Percentiles rank a stretch among this genome's conserved stretches.
phyloP scores from a whole-genome alignment of 2,797 vertebrate species.

The Hemitrygon akajei region DNA sequence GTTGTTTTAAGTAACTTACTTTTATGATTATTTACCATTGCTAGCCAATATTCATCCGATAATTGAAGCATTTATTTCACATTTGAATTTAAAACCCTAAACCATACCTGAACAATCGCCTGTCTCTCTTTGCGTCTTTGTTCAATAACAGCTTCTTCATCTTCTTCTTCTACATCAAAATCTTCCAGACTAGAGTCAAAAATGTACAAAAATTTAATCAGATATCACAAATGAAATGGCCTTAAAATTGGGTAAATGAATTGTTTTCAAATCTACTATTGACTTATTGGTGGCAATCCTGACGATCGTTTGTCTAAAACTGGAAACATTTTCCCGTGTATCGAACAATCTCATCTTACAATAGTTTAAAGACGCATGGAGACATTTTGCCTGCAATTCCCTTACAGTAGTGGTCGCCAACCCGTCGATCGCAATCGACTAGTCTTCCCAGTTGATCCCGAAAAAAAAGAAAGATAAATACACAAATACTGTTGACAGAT shows the following conservation, averaged over 20 bases:
- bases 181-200: constrained; percentile 75
- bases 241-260: not conserved
- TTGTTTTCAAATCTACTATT: not conserved
- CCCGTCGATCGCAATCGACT: too few relatives aligned
- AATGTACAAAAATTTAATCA: not conserved
- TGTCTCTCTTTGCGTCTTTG: constrained; percentile 83
- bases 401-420: too few relatives aligned
- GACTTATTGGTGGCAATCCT: not conserved
- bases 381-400: too few relatives aligned
- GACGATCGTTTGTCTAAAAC: not conserved
- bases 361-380: too few relatives aligned
- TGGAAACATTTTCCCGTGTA: not conserved
- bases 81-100: not conserved
- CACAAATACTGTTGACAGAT: too few relatives aligned
- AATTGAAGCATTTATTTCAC: not conserved
- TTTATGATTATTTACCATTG: not conserved
- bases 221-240: not conserved
- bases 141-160: constrained; percentile 93
- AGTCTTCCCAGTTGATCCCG: too few relatives aligned
- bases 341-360: not conserved
- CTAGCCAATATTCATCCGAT: not conserved
- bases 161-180: constrained; percentile 91
- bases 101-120: constrained; percentile 86
- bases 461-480: too few relatives aligned
- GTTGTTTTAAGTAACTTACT: not conserved